Evolutionary conservation across 2,797 vertebrate genomes (phyloP), one percentile per base, ranked within the genome.

Genomic region (Esox masquinongy): DNA sequence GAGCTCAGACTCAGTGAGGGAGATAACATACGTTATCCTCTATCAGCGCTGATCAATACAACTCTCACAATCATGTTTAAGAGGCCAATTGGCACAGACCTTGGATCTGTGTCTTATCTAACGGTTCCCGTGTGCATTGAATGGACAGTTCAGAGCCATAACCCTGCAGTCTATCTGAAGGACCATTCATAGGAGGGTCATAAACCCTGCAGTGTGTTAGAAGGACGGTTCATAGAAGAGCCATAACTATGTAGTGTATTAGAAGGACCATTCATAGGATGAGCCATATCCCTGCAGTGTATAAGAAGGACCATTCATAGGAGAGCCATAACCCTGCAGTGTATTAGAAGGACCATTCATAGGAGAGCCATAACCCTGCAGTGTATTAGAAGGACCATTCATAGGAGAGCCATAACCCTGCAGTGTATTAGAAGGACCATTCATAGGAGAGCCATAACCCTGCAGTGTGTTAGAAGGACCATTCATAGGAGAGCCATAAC

Each of bases 1-100:
- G 59, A 64, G 69, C 43, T 72, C 19, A 22, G 47, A 72, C 24
- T 5, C 59, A 22, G 56, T 59, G 1, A 61, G 53, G 7, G 34
- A 72, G n/a, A 16, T 59, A 16, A n/a, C 16, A 51, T 47, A 70
- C 51, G 51, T n/a, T 12, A 53, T 43, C 53, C 31, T 3, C 53
- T 15, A 17, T 59, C 53, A 61, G 19, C n/a, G 12, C 31, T 22
- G 29, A 67, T 34, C 47, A 24, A 74, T 68, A 26, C 39, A 59
- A 69, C 49, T 36, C 49, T 67, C 19, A 36, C 64, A 68, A 26
- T 90, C 85, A 82, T 80, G 72, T 82, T 83, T 56, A 77, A 77
- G 56, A 36, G 31, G 34, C 36, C 56, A 63, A 43, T 59, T 36
- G 9, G 17, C 70, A 36, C 9, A 59, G 51, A 34, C 70, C 29